Evolutionary conservation across 1,140 invertebrate genomes (phyloP), one percentile per base, ranked within the genome.

Genomic region (Drosophila orosa): DNA sequence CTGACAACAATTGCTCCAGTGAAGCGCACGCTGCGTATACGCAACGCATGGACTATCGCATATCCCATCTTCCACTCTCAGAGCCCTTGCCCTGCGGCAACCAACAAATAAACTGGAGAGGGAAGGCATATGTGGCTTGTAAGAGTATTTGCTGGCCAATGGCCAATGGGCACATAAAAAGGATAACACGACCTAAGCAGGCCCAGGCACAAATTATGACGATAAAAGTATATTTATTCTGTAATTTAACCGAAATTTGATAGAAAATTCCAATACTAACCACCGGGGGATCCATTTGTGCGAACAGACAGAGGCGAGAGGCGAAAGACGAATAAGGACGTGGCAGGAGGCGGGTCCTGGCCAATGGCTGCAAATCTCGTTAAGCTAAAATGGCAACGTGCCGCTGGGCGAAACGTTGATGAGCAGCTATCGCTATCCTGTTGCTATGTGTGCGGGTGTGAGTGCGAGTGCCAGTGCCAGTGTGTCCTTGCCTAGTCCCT

Each of bases 311-410:
- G n/a, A 25, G 22, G 12, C 12, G 33, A 44, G 54, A n/a, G 27
- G 17, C 24, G 2, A 12, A 24, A n/a, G 27, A 17, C 24, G 2
- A 12, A 24, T 12, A 10, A 10, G 58, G 58, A 35, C 33, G 25
- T 19, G 31, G 58, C 19, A 17, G 25, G 29, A 1, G 62, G 40
- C 12, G 29, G 27, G 63, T 67, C 39, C 37, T 29, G 62, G 75
- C 80, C 75, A 83, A 65, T 84, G 76, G 72, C 72, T 79, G 63
- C 78, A 89, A 89, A 89, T 89, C 84, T 89, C 80, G 84, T 89
- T 89, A 89, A 89, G 84, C 84, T 66, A 75, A 89, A 89, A 89
- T 89, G 85, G 85, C 85, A 87, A 87, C 84, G 80, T 84, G 84
- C 79, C 84, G 58, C 66, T 71, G 72, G 84, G 76, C 67, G 56